Conservation (phyloP, 2,888 invertebrate species). For the Pammene fasciana region DNA sequence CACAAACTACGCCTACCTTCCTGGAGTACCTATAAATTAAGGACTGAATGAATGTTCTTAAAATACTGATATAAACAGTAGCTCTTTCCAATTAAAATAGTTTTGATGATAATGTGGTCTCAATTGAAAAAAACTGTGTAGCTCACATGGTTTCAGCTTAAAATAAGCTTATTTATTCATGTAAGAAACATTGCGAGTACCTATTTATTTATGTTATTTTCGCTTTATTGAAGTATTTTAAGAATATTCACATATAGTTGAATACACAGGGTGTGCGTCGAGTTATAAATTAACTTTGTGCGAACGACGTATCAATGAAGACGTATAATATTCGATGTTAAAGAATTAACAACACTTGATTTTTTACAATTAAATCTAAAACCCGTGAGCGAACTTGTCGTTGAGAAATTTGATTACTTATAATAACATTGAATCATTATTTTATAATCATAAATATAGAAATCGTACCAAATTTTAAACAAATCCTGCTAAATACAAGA, state of each 20-base stretch:
- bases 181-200: no score
- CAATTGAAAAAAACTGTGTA: not conserved
- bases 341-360: conserved; percentile 43
- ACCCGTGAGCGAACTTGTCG: conserved; percentile 71
- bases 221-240: conserved; percentile 1
- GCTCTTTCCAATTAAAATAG: not conserved
- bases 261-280: conserved; percentile 43
- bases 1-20: conserved; percentile 40
- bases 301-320: conserved; percentile 43
- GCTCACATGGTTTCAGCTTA: not conserved
- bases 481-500: conserved; percentile 27
- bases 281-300: conserved; percentile 47
- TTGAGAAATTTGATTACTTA: conserved; percentile 35
- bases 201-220: not conserved
- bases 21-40: conserved; percentile 29
- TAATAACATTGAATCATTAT: conserved; percentile 29
- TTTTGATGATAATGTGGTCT: not conserved
- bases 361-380: conserved; percentile 45
- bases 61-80: not conserved
- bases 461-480: conserved; percentile 32
- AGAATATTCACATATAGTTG: conserved; percentile 26
- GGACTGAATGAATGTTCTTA: conserved; percentile 18
- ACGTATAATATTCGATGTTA: conserved; percentile 56
- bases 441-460: conserved; percentile 23
- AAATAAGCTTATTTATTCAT: not conserved